Base-by-base conservation (phyloP, 2,113 vertebrate species). In the Laticauda colubrina region DNA sequence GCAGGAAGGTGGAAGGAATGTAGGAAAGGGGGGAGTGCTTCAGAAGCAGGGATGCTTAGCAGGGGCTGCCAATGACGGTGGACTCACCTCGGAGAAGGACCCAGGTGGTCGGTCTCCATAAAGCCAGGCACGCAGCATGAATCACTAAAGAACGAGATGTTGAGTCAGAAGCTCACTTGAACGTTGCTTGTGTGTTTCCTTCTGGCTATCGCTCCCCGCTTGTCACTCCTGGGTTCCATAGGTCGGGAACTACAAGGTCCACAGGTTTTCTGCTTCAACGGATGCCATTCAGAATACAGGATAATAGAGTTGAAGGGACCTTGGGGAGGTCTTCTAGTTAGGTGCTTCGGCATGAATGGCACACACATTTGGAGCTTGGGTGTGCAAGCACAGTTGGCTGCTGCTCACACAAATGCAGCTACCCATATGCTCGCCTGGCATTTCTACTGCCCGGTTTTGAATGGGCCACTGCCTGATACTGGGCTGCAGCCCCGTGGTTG, bases 401-500 rank as follows among this genome's bases (percentile, higher is more conserved):
- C 59, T 29, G 57, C 24, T 61, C 24, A 61, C 9, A 0, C 2
- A 10, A 61, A 26, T 26, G 24, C 23, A 26, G 57, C 57, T 61
- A 3, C 0, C 0, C 26, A 29, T 3, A 29, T 0, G 9, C 2
- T 4, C 26, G 0, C 59, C 59, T 26, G 20, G 1, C 26, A 64
- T 0, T 64, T 29, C 10, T 1, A 0, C 24, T 1, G 10, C 24
- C 59, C 0, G 3, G 59, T 61, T 61, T 0, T 4, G 10, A 61
- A 26, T 1, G 59, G 59, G 8, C 59, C 23, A 61, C 24, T 1
- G 24, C 59, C 26, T 1, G 0, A 3, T 59, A 26, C 8, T 10
- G 23, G 57, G 2, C 23, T 1, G 1, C 23, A 10, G 57, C 20
- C 23, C 57, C 7, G 21, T 0, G 23, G 23, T 10, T 59, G 57